Conservation (phyloP, 2,113 vertebrate species). For the Podocnemis expansa region DNA sequence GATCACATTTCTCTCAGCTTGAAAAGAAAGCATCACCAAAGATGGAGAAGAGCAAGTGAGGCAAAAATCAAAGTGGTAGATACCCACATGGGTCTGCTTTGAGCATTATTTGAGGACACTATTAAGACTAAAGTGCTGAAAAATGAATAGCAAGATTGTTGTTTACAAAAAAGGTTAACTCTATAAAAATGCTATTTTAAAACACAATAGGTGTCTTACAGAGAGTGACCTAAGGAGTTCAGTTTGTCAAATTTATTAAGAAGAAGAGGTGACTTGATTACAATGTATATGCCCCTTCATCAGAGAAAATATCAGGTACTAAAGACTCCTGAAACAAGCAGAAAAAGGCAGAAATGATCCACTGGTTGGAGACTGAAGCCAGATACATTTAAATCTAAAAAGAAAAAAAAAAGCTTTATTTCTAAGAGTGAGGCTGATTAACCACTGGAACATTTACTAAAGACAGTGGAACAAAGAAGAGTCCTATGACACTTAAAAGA, state of each 20-base stretch:
- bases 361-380: background rate
- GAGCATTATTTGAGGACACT: background rate
- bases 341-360: background rate
- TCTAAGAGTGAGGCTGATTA: background rate
- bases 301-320: conserved; percentile 6
- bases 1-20: background rate
- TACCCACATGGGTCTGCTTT: background rate
- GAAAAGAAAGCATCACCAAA: background rate
- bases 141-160: background rate
- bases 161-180: background rate
- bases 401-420: background rate
- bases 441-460: conserved; percentile 23
- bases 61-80: background rate
- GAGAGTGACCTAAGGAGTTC: conserved; percentile 18
- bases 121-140: background rate
- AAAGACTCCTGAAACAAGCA: conserved; percentile 23
- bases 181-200: background rate
- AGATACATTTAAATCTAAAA: background rate
- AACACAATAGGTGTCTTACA: background rate
- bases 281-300: conserved; percentile 28
- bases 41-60: background rate
- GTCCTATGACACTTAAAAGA: no score
- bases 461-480: no score
- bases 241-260: conserved; percentile 45
- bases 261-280: conserved; percentile 50